A percentile compares a stretch with the other conserved stretches of the same genome.
Evolutionary conservation across 2,797 vertebrate genomes (phyloP).

Genomic region (Anguilla marmorata): DNA sequence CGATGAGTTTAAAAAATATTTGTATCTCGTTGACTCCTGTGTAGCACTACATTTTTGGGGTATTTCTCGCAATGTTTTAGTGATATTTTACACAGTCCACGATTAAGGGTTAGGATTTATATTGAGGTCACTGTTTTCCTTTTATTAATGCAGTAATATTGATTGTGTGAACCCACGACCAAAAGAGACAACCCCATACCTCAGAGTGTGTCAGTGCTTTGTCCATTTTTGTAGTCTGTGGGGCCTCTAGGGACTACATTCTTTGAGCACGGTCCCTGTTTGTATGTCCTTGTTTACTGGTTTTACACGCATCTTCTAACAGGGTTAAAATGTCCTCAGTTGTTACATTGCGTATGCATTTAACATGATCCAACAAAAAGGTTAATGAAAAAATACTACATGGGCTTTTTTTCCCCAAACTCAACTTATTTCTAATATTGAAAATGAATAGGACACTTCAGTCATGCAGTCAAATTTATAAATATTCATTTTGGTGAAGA

Average conservation of each 20-base stretch:
- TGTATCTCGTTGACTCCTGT: constrained; percentile 26
- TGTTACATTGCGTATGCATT: not conserved
- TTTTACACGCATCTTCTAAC: constrained; percentile 24
- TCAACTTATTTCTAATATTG: constrained; percentile 6
- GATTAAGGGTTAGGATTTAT: constrained; percentile 29
- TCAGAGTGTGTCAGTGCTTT: constrained; percentile 71
- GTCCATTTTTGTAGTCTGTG: constrained; percentile 43
- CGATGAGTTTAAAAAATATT: constrained; percentile 27
- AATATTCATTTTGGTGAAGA: constrained; percentile 22
- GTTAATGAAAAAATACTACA: not conserved
- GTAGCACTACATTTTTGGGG: constrained; percentile 33
- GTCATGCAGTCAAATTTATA: constrained; percentile 22
- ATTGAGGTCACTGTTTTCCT: constrained; percentile 7
- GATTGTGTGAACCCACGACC: constrained; percentile 69
- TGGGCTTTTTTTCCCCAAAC: constrained; percentile 9
- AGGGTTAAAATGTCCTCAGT: constrained; percentile 23
- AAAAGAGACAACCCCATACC: constrained; percentile 81
- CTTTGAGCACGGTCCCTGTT: constrained; percentile 21
- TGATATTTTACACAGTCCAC: constrained; percentile 32
- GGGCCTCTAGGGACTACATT: constrained; percentile 7
- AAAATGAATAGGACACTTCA: constrained; percentile 22
- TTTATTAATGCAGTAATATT: constrained; percentile 69
- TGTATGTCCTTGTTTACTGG: constrained; percentile 14
- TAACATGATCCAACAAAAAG: constrained; percentile 9
- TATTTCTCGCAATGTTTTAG: constrained; percentile 32